A percentile compares a stretch with the other conserved stretches of the same genome.
phyloP scores from a whole-genome alignment of 2,797 vertebrate genomes.

The Amblyraja radiata region DNA sequence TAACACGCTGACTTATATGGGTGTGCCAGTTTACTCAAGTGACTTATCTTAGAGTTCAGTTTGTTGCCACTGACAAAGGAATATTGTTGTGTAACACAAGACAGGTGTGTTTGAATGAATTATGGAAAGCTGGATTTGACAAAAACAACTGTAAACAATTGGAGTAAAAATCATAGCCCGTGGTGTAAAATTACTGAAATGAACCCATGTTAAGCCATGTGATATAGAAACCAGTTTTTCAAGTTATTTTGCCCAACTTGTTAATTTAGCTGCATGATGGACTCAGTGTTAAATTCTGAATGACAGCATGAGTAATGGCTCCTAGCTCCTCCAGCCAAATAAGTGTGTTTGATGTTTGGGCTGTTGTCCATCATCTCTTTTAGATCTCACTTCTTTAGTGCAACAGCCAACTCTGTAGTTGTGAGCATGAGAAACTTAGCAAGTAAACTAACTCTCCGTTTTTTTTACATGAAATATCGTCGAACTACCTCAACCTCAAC shows the following conservation, averaged over 20 bases:
- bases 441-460: neutral
- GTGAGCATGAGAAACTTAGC: neutral
- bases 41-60: neutral
- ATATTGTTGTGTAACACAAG: neutral
- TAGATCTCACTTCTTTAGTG: neutral
- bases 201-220: neutral
- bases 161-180: neutral
- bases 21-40: neutral
- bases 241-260: neutral
- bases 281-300: neutral
- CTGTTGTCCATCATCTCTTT: neutral
- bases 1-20: neutral
- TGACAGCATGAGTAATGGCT: constrained; percentile 10
- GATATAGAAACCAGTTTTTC: constrained; percentile 25
- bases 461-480: too few species aligned
- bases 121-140: constrained; percentile 10
- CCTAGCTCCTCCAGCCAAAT: neutral
- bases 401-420: neutral
- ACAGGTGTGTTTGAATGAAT: constrained; percentile 34
- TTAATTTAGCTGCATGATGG: neutral
- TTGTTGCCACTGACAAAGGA: constrained; percentile 1
- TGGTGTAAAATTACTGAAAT: constrained; percentile 27
- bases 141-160: constrained; percentile 10
- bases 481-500: too few species aligned
- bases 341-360: constrained; percentile 8